Base-by-base conservation (phyloP, 2,888 invertebrate species). In the Cephus nigrinus region DNA sequence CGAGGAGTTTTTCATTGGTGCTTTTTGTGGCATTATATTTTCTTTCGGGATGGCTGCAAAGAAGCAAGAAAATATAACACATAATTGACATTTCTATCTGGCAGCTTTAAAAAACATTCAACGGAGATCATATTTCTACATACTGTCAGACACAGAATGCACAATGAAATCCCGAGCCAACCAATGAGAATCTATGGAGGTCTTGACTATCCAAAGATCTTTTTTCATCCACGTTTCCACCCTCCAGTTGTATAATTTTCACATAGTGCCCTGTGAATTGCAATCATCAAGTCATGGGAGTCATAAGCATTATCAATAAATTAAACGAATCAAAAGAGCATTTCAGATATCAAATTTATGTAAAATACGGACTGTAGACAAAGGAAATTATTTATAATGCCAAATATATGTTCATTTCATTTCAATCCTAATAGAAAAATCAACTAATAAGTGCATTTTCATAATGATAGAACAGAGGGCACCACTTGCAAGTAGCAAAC, bases 11-110 rank as follows among this genome's bases (percentile, higher is more conserved):
- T 73, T 76, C 40, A n/a, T 73, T 69, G 76, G 32, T n/a, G 68
- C 12, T 33, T 55, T 72, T 76, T 78, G 76, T 73, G 78, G 69
- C 78, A 78, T 78, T 69, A 55, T 55, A 4, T 55, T 55, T 23
- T 23, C 55, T 9, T 23, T 55, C 9, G 23, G 69, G 35, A 74
- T 35, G 11, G 2, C 55, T 55, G 55, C 9, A 55, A 55, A 23
- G 34, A 55, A 55, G 55, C 23, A 55, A 55, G 23, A 55, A 23
- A 55, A 55, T 55, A 23, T 23, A 55, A 55, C 15, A 55, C 23
- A 55, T 55, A 55, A 55, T 55, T 55, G 55, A 55, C 23, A 55
- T 55, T 40, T 23, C 55, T 55, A 55, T 2, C 5, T 55, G 23
- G 23, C 23, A 23, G 55, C 55, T 55, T 55, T 23, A 23, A 55